Evolutionary conservation across 1,140 invertebrate genomes (phyloP), one percentile per base, ranked within the genome.

Genomic region (Tetramorium simillimum): DNA sequence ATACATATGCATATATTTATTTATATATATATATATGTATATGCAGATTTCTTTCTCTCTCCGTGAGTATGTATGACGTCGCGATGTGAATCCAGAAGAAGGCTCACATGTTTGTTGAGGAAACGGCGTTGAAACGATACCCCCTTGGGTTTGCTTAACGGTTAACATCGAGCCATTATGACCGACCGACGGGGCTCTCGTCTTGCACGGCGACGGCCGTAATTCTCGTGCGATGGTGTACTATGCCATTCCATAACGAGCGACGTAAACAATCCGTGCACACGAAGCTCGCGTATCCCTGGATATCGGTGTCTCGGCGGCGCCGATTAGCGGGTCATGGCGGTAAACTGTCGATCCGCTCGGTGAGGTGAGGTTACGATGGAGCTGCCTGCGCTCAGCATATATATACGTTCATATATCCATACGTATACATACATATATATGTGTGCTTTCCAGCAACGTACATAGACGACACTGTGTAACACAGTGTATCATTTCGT

Each of bases 191-290:
- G 5, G 37, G 21, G 51, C 18, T 37, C 21, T 53, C 49, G 24
- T 37, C 33, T 4, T 33, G n/a, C 4, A 63, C 72, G n/a, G 46
- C 77, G 77, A 56, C 21, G 18, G 16, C 24, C 24, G 40, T 73
- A 33, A 49, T 21, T n/a, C 18, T 37, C 24, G 40, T 5, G 10
- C 12, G 21, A 73, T 6, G 69, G 75, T 28, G 21, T 60, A 33
- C 49, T 21, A 46, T 70, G 4, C 53, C 53, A 62, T 84, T 84
- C 69, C 80, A 81, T 81, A 70, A 56, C 63, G 40, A 60, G 40
- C 10, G n/a, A 56, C 33, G 46, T 28, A 9, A 81, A 70, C 16
- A 53, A 80, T 80, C 37, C 37, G 46, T 6, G 49, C 16, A 46
- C 49, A 58, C 53, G 37, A 70, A 28, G 16, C 21, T 40, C 12